Evolutionary conservation across 2,888 invertebrate species (phyloP).

Genomic region (Isotomurus palustris): DNA sequence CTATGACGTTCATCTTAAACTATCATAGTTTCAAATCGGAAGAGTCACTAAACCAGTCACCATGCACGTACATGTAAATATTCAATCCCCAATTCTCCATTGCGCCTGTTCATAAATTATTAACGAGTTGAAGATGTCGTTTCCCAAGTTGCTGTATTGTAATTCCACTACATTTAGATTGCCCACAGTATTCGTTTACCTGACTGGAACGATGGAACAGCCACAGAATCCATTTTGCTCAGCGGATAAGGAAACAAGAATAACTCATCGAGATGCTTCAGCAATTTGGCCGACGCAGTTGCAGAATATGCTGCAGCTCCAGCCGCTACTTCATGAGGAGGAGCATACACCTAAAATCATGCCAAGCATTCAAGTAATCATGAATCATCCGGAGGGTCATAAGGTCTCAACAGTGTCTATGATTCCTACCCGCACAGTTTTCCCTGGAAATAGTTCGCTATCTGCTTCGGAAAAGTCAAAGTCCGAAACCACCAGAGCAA

Average conservation of each 20-base stretch:
- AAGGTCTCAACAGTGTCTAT: not conserved
- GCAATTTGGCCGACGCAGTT: not conserved
- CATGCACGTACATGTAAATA: slow-evolving; percentile 1
- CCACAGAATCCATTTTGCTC: slow-evolving; percentile 1
- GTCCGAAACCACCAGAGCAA: slow-evolving; percentile 16
- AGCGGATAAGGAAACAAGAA: slow-evolving; percentile 2
- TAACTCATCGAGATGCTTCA: not conserved
- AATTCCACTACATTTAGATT: too few relatives aligned
- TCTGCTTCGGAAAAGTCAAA: slow-evolving; percentile 6
- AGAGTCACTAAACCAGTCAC: not conserved
- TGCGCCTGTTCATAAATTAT: not conserved
- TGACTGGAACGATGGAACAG: not conserved
- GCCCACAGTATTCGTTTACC: not conserved
- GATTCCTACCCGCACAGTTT: slow-evolving; percentile 1
- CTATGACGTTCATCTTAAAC: not conserved
- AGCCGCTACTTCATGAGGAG: not conserved
- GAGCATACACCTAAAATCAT: not conserved
- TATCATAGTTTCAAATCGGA: not conserved
- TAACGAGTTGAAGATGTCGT: not conserved
- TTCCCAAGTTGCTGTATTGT: not conserved
- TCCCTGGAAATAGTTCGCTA: not conserved
- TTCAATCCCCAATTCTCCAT: slow-evolving; percentile 11
- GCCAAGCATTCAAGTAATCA: not conserved
- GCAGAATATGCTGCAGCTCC: slow-evolving; percentile 3
- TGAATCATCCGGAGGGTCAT: not conserved